Conservation (phyloP, 2,888 invertebrate genomes). For the Acronicta alni region DNA sequence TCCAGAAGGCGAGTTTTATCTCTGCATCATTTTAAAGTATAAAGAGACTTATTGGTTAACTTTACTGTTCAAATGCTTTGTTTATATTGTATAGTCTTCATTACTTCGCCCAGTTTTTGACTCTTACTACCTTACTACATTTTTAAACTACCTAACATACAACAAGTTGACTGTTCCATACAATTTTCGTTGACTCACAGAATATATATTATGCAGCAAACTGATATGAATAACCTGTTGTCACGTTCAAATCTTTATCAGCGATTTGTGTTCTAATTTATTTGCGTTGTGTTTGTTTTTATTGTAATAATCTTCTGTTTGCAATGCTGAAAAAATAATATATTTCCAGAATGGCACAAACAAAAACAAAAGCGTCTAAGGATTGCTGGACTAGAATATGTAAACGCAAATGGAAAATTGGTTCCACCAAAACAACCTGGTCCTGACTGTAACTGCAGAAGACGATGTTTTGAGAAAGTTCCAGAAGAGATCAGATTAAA, state of each 20-base stretch:
- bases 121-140: slow-evolving; percentile 82
- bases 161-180: slow-evolving; percentile 54
- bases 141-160: too few relatives aligned
- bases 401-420: slow-evolving; percentile 89
- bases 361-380: slow-evolving; percentile 88
- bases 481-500: slow-evolving; percentile 84
- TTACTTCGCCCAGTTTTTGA: slow-evolving; percentile 68
- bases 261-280: slow-evolving; percentile 2
- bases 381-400: slow-evolving; percentile 88
- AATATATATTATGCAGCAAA: too few relatives aligned
- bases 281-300: slow-evolving; percentile 4
- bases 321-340: neutral
- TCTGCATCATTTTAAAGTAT: slow-evolving; percentile 35
- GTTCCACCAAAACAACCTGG: slow-evolving; percentile 88
- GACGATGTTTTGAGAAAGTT: slow-evolving; percentile 86
- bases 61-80: slow-evolving; percentile 26
- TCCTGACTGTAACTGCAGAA: slow-evolving; percentile 87
- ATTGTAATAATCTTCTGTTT: neutral
- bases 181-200: slow-evolving; percentile 25
- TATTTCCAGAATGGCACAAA: slow-evolving; percentile 88
- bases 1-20: slow-evolving; percentile 80
- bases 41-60: slow-evolving; percentile 17
- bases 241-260: neutral
- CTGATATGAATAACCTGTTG: slow-evolving; percentile 7
- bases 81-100: slow-evolving; percentile 57